phyloP scores from a whole-genome alignment of 2,797 vertebrate genomes.

The Enteromius trimaculatus region DNA sequence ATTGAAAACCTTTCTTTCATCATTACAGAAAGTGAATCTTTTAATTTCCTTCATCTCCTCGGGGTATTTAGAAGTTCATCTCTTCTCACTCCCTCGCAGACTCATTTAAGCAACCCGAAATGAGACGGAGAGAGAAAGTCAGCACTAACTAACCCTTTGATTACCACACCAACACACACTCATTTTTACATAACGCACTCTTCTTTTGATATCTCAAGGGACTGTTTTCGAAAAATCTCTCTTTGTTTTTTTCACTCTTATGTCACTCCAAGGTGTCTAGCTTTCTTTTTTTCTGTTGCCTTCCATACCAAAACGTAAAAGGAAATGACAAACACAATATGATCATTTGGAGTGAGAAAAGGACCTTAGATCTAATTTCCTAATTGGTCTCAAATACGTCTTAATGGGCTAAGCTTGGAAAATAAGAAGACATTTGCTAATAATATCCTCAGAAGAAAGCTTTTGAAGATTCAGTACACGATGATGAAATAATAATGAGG shows the following conservation, averaged over 20 bases:
- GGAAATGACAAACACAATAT: no score
- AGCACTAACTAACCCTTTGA: conserved; percentile 2
- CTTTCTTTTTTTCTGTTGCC: not conserved
- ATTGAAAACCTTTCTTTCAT: conserved; percentile 35
- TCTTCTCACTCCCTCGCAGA: conserved; percentile 6
- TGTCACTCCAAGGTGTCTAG: not conserved
- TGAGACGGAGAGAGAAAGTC: not conserved
- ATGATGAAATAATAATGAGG: not conserved
- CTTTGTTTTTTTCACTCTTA: not conserved
- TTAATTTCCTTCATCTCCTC: conserved; percentile 32
- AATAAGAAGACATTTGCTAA: not conserved
- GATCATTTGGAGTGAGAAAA: not conserved
- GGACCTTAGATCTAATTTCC: no score
- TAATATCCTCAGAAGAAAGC: not conserved
- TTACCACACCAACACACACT: conserved; percentile 25
- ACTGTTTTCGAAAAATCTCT: not conserved
- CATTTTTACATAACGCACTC: not conserved
- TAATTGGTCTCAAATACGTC: not conserved
- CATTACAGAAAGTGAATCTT: conserved; percentile 12
- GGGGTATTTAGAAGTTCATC: conserved; percentile 25
- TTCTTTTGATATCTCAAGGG: not conserved
- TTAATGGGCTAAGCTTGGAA: not conserved
- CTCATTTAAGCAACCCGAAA: not conserved
- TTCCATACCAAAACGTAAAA: not conserved
- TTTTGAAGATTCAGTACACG: not conserved